phyloP scores from a whole-genome alignment of 2,797 vertebrate species.

The Acrossocheilus fasciatus region DNA sequence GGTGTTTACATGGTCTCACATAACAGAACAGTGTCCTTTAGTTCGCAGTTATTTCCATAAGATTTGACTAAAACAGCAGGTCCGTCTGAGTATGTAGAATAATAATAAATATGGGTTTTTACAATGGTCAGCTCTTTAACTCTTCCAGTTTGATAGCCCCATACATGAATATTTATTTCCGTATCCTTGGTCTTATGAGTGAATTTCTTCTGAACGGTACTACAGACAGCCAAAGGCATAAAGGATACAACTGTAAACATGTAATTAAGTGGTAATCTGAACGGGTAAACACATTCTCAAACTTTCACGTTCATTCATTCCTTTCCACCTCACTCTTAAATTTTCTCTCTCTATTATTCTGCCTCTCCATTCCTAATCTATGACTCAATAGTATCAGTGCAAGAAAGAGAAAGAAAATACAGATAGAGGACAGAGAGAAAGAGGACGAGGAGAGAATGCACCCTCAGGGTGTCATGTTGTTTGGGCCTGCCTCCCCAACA shows the following conservation, averaged over 20 bases:
- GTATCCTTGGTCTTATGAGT: neutral
- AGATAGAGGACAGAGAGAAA: constrained; percentile 17
- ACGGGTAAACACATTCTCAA: constrained; percentile 35
- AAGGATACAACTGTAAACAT: constrained; percentile 34
- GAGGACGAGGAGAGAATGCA: constrained; percentile 29
- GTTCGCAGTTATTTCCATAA: constrained; percentile 5
- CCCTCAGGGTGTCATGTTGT: constrained; percentile 44
- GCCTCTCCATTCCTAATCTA: constrained; percentile 33
- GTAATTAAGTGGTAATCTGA: constrained; percentile 40
- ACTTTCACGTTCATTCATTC: constrained; percentile 25
- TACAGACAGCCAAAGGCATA: neutral
- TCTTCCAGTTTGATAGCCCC: neutral
- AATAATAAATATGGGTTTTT: neutral
- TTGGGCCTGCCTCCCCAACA: constrained; percentile 36
- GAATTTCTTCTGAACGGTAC: neutral
- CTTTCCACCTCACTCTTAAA: constrained; percentile 34
- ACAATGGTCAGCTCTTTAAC: neutral
- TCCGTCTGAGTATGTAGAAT: neutral
- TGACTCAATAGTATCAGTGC: constrained; percentile 31
- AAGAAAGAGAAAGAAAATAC: constrained; percentile 14
- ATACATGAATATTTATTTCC: neutral
- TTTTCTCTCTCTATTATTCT: constrained; percentile 23
- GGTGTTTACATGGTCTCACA: constrained; percentile 48
- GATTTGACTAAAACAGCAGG: neutral
- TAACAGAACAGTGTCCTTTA: constrained; percentile 5